Base-by-base conservation (phyloP, 2,113 vertebrate genomes). In the Phylloscopus whistleri region DNA sequence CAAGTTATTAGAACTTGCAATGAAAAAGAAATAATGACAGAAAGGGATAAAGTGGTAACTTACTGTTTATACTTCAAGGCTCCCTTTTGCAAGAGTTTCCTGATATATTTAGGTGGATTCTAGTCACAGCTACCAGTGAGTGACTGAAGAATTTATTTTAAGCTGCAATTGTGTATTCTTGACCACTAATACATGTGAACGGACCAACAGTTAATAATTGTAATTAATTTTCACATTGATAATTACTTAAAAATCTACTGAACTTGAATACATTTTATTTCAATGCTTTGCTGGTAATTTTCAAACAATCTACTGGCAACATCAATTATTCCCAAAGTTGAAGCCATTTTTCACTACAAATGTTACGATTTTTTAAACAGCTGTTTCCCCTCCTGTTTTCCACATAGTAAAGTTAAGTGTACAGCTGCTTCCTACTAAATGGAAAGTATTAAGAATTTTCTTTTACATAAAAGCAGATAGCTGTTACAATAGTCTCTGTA, bases 391-490 rank as follows among this genome's bases (percentile, higher is more conserved):
- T 93, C 39, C 67, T 91, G 55, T 48, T 95, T 90, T 94, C 33
- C 56, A 83, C 48, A 56, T 84, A 92, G 72, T 90, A 52, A 73
- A 95, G 56, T 80, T 67, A 84, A 63, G 52, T 78, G 24, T 90
- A 64, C 92, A 95, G 75, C 85, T 95, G 51, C 81, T 95, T 63
- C 33, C 21, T 92, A 41, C 55, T 80, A 80, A 91, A 86, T 86
- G 39, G 59, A 83, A 85, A 88, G 13, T 72, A 81, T 85, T 70
- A 91, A 62, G 74, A 27, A 74, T 88, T 86, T 91, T 82, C 11
- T 88, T 91, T 86, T 66, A 48, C 8, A 21, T 39, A 73, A 88
- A 80, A 88, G 80, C 56, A 88, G 75, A 63, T 77, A 66, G 48
- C 19, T 80, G 19, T 76, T 80, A 9, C 33, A 78, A 22, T 90